These are phyloP conservation scores for Sycophila sp. DNA, from an alignment of 1,140 invertebrate species.

Conservation along the genomic window DNA sequence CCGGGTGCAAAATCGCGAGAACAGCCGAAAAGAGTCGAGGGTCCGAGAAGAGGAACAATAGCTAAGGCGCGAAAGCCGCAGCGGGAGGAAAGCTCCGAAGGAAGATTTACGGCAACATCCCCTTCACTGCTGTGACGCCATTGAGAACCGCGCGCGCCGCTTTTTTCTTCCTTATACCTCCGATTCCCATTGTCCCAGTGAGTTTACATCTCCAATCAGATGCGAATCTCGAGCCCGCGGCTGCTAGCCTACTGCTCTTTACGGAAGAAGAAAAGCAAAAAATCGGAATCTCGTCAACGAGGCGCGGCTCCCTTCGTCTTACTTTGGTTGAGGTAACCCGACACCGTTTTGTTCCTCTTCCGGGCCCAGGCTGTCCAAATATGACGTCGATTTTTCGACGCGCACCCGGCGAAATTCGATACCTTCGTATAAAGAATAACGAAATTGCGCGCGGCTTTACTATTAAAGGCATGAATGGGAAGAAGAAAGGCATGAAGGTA, in stretches of 20 bases:
- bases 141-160: no score
- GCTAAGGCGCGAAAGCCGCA: no score
- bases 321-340: conserved; percentile 1
- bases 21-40: no score
- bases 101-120: neutral
- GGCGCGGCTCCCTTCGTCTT: no score
- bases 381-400: neutral
- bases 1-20: neutral
- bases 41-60: no score
- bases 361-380: conserved; percentile 13
- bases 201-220: no score
- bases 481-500: no score
- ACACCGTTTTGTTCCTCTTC: conserved; percentile 7
- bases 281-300: no score
- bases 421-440: neutral
- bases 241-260: no score
- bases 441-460: conserved; percentile 2
- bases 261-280: neutral
- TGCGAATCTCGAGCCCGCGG: no score
- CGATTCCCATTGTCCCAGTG: no score
- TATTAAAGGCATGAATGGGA: neutral
- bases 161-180: no score
- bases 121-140: neutral
- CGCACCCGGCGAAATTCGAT: conserved; percentile 11
- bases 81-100: neutral